Conservation (phyloP, 2,888 invertebrate species). For the Trachelus stipa region DNA sequence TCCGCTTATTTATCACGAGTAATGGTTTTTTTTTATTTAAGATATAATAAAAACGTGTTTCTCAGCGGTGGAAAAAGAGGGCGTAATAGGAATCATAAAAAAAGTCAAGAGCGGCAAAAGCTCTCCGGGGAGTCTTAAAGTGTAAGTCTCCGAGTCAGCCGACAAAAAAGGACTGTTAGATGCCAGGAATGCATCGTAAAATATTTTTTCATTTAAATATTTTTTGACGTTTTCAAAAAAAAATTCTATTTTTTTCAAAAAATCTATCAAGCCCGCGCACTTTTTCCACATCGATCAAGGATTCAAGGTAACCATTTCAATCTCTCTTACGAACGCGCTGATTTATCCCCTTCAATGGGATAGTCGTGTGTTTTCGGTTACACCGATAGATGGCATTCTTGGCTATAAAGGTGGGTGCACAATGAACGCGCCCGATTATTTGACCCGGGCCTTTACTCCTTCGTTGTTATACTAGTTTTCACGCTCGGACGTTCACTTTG, state of each 20-base stretch:
- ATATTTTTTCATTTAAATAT: no score
- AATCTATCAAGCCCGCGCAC: not conserved
- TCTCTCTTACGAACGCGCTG: not conserved
- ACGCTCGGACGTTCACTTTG: not conserved
- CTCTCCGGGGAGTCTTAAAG: not conserved
- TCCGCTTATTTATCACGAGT: conserved; percentile 11
- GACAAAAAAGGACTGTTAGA: not conserved
- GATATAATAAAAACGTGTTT: not conserved
- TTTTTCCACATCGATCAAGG: not conserved
- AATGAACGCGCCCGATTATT: not conserved
- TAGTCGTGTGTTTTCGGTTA: not conserved
- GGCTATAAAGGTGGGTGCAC: not conserved
- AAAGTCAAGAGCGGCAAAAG: not conserved
- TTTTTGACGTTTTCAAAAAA: no score
- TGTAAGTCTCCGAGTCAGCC: not conserved
- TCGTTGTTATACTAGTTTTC: not conserved
- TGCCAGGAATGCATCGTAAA: not conserved
- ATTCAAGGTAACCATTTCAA: not conserved
- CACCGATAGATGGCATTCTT: not conserved
- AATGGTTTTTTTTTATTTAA: not conserved
- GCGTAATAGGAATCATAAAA: not conserved
- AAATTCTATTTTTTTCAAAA: not conserved
- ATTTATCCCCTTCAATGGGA: not conserved
- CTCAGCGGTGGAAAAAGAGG: not conserved
- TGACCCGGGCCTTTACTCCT: not conserved